These are phyloP conservation scores for Geophilus truncorum DNA, from an alignment of 2,888 invertebrate species.

Conservation along the genomic window DNA sequence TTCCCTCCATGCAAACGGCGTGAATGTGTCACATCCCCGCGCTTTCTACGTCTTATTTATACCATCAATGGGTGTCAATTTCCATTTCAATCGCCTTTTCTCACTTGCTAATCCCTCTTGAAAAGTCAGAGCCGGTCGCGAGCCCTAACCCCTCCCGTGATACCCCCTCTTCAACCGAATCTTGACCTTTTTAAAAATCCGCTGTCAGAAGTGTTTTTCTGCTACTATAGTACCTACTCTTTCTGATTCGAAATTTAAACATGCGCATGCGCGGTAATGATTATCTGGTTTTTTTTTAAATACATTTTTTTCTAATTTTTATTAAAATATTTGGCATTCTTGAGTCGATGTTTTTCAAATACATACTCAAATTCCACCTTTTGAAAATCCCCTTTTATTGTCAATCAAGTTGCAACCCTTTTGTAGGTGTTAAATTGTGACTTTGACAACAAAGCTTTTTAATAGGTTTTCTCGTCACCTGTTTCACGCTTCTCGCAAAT, in stretches of 20 bases:
- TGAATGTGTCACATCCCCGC: neutral
- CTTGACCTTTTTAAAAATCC: constrained; percentile 13
- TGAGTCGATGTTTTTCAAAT: neutral
- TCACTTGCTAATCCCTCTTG: constrained; percentile 17
- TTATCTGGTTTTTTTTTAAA: neutral
- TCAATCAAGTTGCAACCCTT: neutral
- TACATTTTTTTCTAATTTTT: neutral
- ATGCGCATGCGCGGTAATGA: neutral
- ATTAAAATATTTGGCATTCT: neutral
- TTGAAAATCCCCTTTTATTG: neutral
- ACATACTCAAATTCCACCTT: neutral
- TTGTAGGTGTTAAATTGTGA: constrained; percentile 24
- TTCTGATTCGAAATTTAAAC: neutral
- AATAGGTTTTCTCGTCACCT: constrained; percentile 17
- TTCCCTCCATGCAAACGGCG: neutral
- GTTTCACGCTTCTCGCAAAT: constrained; percentile 17
- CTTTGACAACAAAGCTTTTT: neutral
- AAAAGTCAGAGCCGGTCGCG: constrained; percentile 17
- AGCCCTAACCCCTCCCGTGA: neutral
- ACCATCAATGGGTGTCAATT: constrained; percentile 23
- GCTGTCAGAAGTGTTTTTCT: neutral
- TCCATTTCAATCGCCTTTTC: constrained; percentile 24
- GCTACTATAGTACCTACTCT: neutral
- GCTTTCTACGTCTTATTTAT: constrained; percentile 15
- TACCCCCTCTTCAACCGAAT: neutral